Conservation (phyloP, 1,140 invertebrate genomes). For the Ericerus pela region DNA sequence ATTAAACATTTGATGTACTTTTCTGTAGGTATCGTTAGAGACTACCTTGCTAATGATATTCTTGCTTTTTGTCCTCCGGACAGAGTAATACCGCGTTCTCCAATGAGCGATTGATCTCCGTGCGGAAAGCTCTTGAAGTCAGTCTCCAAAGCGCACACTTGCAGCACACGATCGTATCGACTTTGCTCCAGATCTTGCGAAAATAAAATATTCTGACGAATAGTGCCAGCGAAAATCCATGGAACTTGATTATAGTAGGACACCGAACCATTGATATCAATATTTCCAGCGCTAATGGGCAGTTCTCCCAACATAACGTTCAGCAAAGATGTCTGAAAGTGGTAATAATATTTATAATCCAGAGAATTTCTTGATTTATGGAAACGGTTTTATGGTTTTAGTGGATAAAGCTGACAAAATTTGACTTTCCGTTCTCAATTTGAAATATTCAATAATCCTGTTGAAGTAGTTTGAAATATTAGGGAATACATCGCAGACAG, state of each 20-base stretch:
- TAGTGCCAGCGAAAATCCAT: slow-evolving; percentile 86
- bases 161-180: slow-evolving; percentile 62
- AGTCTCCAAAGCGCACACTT: slow-evolving; percentile 66
- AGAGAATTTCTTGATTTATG: too few species aligned
- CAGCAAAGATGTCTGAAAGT: not conserved
- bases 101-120: slow-evolving; percentile 58
- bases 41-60: slow-evolving; percentile 62
- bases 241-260: slow-evolving; percentile 85
- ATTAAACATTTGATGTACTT: too few species aligned
- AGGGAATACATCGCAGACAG: too few species aligned
- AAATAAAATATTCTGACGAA: slow-evolving; percentile 80
- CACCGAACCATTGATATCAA: slow-evolving; percentile 43
- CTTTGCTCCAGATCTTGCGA: slow-evolving; percentile 48
- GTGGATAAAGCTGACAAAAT: too few species aligned
- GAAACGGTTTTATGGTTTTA: too few species aligned
- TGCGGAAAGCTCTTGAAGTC: slow-evolving; percentile 47
- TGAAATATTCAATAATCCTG: too few species aligned
- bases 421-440: too few species aligned
- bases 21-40: too few species aligned
- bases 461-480: too few species aligned
- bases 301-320: slow-evolving; percentile 1
- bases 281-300: not conserved
- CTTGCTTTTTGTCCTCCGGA: slow-evolving; percentile 86
- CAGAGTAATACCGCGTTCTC: slow-evolving; percentile 71
- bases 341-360: too few species aligned